Evolutionary conservation across 2,888 invertebrate genomes (phyloP), one percentile per base, ranked within the genome.

Genomic region (Crioceris asparagi): DNA sequence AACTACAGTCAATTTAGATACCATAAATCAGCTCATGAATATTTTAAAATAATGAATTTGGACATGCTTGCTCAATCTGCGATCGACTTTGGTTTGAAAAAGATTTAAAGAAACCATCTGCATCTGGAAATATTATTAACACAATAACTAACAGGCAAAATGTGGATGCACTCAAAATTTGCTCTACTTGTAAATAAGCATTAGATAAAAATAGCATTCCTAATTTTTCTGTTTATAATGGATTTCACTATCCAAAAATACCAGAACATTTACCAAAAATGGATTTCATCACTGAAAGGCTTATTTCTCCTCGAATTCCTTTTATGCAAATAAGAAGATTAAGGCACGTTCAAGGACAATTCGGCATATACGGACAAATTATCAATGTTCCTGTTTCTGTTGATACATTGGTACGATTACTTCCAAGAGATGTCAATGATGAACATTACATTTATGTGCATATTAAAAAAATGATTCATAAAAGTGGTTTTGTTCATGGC

Each of bases 361-460:
- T 14, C 5, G 29, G 14, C n/a, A 29, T 29, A 3, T 29, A 29
- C 5, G 29, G 14, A 3, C 3, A 29, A 14, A 5, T 29, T 3
- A 29, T 29, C n/a, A 29, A 29, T 4, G 29, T 29, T 2, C 29
- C 29, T 3, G 29, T 29, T 2, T 11, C 12, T 12, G 29, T 29
- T 3, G 4, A 29, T 5, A 5, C n/a, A 12, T 3, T 3, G 29
- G 29, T 29, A 14, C n/a, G 2, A 12, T 12, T 12, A 5, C 5
- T 29, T 12, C 29, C 29, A 3, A 29, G 29, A 14, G 14, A 5
- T 29, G 4, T 29, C 2, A 11, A 29, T 5, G 29, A 29, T 29
- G 29, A 29, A 12, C 29, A n/a, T 29, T 29, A 15, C 29, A 12
- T 3, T 4, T 29, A 29, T 5, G 29, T 29, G 10, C 29, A 29